These are phyloP conservation scores for Diabrotica undecimpunctata DNA, from an alignment of 1,140 invertebrate genomes.

Conservation along the genomic window DNA sequence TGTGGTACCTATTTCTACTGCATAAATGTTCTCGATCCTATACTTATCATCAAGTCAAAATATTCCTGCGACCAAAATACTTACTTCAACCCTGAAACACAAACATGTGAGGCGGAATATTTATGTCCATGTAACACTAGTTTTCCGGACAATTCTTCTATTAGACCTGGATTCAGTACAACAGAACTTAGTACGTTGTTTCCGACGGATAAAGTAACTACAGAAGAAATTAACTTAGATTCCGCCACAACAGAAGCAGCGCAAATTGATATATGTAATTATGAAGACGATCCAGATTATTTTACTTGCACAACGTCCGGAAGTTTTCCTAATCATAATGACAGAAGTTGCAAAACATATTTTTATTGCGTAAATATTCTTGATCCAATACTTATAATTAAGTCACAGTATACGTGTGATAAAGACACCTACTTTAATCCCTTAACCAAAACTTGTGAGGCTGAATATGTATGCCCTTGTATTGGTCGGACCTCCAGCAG, in stretches of 20 bases:
- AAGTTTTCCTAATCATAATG: background rate
- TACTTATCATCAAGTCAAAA: background rate
- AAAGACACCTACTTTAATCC: background rate
- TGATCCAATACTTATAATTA: too few species aligned
- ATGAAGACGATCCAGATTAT: background rate
- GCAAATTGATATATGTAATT: background rate
- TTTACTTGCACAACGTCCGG: background rate
- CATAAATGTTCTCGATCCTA: background rate
- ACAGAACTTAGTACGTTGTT: too few species aligned
- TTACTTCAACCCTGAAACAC: background rate
- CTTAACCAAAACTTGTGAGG: background rate
- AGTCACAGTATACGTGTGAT: too few species aligned
- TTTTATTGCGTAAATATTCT: background rate
- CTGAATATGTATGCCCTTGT: background rate
- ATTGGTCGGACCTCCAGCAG: too few species aligned
- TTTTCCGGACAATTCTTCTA: too few species aligned
- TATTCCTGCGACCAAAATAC: background rate
- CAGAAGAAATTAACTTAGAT: too few species aligned
- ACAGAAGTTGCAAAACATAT: constrained; percentile 3
- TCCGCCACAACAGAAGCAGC: background rate
- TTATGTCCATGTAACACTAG: background rate
- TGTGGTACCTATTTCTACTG: background rate
- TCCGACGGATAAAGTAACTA: too few species aligned
- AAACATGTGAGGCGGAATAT: background rate
- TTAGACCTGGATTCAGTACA: too few species aligned